phyloP scores from a whole-genome alignment of 2,113 vertebrate genomes.

The Dicrurus megarhynchus region DNA sequence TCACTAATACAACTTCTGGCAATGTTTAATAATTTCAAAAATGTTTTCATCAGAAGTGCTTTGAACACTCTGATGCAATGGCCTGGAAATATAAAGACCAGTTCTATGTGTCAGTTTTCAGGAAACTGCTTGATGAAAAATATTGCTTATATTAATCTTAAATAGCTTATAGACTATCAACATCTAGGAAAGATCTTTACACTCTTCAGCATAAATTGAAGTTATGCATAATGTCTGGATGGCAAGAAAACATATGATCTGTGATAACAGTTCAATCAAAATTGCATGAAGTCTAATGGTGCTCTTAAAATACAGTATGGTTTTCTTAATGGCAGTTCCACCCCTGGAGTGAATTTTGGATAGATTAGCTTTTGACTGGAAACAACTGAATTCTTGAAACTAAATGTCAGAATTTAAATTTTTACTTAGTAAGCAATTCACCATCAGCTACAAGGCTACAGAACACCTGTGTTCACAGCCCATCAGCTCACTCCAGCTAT shows the following conservation, averaged over 20 bases:
- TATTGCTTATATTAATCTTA: not conserved
- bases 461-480: not conserved
- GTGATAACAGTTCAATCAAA: slow-evolving; percentile 11
- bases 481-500: not conserved
- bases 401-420: not conserved
- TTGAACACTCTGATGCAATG: not conserved
- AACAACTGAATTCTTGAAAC: not conserved
- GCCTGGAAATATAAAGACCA: not conserved
- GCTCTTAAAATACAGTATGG: not conserved
- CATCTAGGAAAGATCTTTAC: not conserved
- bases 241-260: not conserved
- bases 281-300: not conserved
- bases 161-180: not conserved
- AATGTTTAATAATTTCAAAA: not conserved
- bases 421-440: not conserved
- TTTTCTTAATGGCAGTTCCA: not conserved
- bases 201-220: not conserved
- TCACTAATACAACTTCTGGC: not conserved
- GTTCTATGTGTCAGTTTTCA: not conserved
- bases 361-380: not conserved
- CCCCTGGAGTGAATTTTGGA: not conserved
- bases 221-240: not conserved
- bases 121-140: not conserved
- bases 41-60: not conserved
- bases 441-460: not conserved